Evolutionary conservation across 2,113 vertebrate genomes (phyloP).

Genomic region (Echinops telfairi): DNA sequence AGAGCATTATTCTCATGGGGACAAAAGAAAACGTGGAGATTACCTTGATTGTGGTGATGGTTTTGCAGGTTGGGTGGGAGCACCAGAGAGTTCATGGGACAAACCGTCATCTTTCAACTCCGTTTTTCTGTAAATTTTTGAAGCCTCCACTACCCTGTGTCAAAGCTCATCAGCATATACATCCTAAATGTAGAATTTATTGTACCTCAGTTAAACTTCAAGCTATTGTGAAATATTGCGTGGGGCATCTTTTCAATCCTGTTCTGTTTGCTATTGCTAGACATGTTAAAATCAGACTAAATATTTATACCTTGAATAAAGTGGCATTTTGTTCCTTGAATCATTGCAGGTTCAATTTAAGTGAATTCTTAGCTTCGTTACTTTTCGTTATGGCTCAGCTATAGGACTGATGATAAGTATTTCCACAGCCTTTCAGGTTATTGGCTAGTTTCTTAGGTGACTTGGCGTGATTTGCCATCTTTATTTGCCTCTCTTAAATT

Average conservation of each 20-base stretch:
- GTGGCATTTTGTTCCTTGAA: not conserved
- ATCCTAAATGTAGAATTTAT: too few relatives aligned
- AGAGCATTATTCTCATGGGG: not conserved
- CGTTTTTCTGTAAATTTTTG: too few relatives aligned
- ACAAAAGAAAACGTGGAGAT: not conserved
- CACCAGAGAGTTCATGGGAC: too few relatives aligned
- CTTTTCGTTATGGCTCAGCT: not conserved
- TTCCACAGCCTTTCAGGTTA: not conserved
- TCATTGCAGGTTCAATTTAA: not conserved
- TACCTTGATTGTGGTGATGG: not conserved
- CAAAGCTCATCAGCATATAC: too few relatives aligned
- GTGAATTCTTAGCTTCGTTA: not conserved
- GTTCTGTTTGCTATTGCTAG: not conserved
- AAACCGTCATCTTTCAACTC: too few relatives aligned
- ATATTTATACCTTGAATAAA: not conserved
- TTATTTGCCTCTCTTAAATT: constrained; percentile 2
- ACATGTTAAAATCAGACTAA: not conserved
- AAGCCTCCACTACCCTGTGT: too few relatives aligned
- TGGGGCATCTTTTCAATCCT: not conserved
- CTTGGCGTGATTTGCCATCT: not conserved
- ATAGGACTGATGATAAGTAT: not conserved
- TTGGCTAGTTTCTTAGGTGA: not conserved
- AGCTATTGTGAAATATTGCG: not conserved
- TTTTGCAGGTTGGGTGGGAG: not conserved
- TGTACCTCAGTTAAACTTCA: not conserved